Evolutionary conservation across 2,888 invertebrate genomes (phyloP), one percentile per base, ranked within the genome.

Genomic region (Drosophila sordidula): DNA sequence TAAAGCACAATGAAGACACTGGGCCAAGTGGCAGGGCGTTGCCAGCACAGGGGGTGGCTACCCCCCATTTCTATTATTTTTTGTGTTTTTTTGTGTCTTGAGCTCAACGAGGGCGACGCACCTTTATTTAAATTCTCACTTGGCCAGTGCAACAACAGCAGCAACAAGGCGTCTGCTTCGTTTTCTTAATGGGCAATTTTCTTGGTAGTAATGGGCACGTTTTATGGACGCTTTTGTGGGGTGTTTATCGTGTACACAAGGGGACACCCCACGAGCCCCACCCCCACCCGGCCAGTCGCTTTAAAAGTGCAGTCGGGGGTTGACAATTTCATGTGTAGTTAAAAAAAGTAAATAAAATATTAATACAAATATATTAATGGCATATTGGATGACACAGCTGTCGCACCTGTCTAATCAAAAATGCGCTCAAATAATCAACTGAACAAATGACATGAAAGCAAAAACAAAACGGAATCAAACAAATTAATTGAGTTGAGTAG

Each of bases 191-290:
- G 91, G 90, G 82, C 89, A 90, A 90, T 90, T 90, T 89, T 87
- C 87, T 87, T 90, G 85, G 81, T 78, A 84, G 89, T 89, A 90
- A 90, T 90, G 89, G 85, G 77, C 88, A 83, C 90, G 90, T 90
- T 90, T 90, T 89, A 87, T 89, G 89, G 78, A 85, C 90, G 80
- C 81, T 89, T 90, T 90, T 89, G 90, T 89, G 89, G 90, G 90
- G 90, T 91, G 90, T 90, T 90, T 90, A 90, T 84, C 70, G 83
- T 80, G 87, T 77, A 73, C 79, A 65, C 69, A 67, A 50, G 80
- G 54, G 49, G 51, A 14, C 16, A 29, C 50, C 42, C 50, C 57
- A 39, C 26, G 16, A 16, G 6, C 45, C 16, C 6, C 38, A 2
- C 34, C 18, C 12, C 26, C 11, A 34, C 29, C 16, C 41, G 8